Evolutionary conservation across 2,113 vertebrate genomes (phyloP).

Genomic region (Callionymus lyra): DNA sequence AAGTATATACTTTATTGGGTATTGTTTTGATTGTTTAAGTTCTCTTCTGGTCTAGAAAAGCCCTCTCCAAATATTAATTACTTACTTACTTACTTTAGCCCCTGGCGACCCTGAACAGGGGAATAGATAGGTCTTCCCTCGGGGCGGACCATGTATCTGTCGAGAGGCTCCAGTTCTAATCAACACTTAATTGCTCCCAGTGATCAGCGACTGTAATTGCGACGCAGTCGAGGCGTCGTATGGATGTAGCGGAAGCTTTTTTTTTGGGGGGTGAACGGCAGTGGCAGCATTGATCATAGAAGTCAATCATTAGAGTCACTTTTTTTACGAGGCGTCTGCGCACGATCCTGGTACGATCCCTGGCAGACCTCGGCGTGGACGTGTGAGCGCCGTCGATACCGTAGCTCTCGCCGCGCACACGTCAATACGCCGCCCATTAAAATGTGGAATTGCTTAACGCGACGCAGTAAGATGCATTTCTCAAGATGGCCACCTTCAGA

Average conservation of each 20-base stretch:
- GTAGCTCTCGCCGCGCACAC: slow-evolving; percentile 17
- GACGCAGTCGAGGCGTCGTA: slow-evolving; percentile 25
- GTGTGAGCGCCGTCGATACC: slow-evolving; percentile 50
- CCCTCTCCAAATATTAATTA: too few relatives aligned
- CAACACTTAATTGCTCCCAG: slow-evolving; percentile 55
- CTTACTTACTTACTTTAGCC: too few relatives aligned
- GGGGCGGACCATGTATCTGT: too few relatives aligned
- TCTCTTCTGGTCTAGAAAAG: too few relatives aligned
- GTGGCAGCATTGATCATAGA: slow-evolving; percentile 51
- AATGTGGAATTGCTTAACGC: slow-evolving; percentile 59
- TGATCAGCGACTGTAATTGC: slow-evolving; percentile 53
- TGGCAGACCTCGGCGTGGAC: slow-evolving; percentile 58
- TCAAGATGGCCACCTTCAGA: slow-evolving; percentile 47
- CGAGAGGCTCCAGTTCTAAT: slow-evolving; percentile 51
- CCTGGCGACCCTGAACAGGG: too few relatives aligned
- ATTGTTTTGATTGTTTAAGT: too few relatives aligned
- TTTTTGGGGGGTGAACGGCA: slow-evolving; percentile 18
- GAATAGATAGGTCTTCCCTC: too few relatives aligned
- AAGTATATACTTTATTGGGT: too few relatives aligned
- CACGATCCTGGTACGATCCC: slow-evolving; percentile 50
- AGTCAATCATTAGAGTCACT: slow-evolving; percentile 60
- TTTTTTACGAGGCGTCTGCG: slow-evolving; percentile 47
- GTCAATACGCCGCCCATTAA: slow-evolving; percentile 42
- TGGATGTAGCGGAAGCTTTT: slow-evolving; percentile 36
- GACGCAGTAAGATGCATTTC: slow-evolving; percentile 54